Evolutionary conservation across 1,140 invertebrate species (phyloP).

Genomic region (Paracyclopina nana): DNA sequence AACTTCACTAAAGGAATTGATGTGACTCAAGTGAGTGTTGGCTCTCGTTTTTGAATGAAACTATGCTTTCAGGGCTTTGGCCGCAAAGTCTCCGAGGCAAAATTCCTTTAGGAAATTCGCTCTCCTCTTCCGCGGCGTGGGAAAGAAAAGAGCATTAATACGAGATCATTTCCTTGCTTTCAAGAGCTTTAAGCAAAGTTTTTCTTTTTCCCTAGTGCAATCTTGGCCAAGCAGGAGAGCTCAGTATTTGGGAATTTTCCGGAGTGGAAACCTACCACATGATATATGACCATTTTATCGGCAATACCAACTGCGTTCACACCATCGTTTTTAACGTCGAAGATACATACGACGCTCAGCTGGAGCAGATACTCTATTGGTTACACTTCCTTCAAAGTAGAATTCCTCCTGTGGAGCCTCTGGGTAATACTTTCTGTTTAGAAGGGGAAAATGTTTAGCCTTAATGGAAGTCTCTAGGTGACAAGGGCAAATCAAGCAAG

Average conservation of each 20-base stretch:
- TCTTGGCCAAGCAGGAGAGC: slow-evolving; percentile 40
- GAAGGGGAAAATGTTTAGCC: neutral
- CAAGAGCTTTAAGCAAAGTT: slow-evolving; percentile 2
- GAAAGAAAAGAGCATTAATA: slow-evolving; percentile 3
- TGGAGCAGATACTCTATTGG: slow-evolving; percentile 57
- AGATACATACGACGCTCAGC: slow-evolving; percentile 46
- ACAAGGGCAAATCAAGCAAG: slow-evolving; percentile 33
- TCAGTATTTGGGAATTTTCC: slow-evolving; percentile 60
- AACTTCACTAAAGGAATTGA: slow-evolving; percentile 46
- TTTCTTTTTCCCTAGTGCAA: slow-evolving; percentile 19
- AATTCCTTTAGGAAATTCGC: too few species aligned
- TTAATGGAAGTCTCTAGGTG: slow-evolving; percentile 25
- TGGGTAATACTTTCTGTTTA: slow-evolving; percentile 34
- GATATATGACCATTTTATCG: slow-evolving; percentile 54
- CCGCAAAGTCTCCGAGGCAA: too few species aligned
- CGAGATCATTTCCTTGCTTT: too few species aligned
- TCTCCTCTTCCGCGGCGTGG: too few species aligned
- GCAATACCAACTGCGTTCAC: slow-evolving; percentile 43
- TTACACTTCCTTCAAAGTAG: slow-evolving; percentile 52
- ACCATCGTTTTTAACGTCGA: slow-evolving; percentile 49
- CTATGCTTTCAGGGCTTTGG: too few species aligned
- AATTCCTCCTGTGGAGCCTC: slow-evolving; percentile 40
- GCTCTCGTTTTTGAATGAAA: slow-evolving; percentile 25
- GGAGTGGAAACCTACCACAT: slow-evolving; percentile 57
- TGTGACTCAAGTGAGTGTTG: slow-evolving; percentile 38